Base-by-base conservation (phyloP, 2,797 vertebrate genomes). In the Microchirus variegatus region DNA sequence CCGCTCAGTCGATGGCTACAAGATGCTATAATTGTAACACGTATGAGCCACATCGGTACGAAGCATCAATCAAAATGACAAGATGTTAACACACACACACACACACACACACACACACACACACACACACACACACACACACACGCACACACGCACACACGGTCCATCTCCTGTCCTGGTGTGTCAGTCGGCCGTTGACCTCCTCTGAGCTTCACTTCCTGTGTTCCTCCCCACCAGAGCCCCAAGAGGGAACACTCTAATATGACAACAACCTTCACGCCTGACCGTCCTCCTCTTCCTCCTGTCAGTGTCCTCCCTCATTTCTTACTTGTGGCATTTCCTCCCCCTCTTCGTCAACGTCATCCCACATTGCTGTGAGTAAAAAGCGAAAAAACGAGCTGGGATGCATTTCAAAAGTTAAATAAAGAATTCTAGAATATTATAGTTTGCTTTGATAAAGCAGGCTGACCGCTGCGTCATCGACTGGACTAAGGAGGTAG, bases 161-260 rank as follows among this genome's bases (percentile, higher is more conserved):
- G 59, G 59, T 61, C 47, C 5, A 22, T 56, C 67, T 77, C 63
- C 64, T 86, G 83, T 87, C 78, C 73, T 60, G 44, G 44, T 46
- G 64, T 88, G 83, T 85, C 78, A 83, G 75, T 74, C 77, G 85
- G 85, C 87, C 75, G 4, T 60, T 90, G 88, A 89, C 89, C 88
- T 89, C 67, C 67, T 67, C 56, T 63, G 77, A 81, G 68, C 74
- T 83, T 74, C 43, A 56, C 79, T 85, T 92, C 88, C 88, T 88
- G 83, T 70, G 58, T 73, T 73, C 61, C 66, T 59, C 58, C 73
- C 75, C 67, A 16, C 36, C 12, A 31, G n/a, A 58, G 50, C 73
- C 73, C 71, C 80, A 53, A 19, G 72, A 80, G 83, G 53, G 58
- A 72, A 82, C 26, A 38, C 43, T 59, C 42, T 62, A 43, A 58